Base-by-base conservation (phyloP, 2,888 invertebrate species). In the Alloscopus bannaensis region DNA sequence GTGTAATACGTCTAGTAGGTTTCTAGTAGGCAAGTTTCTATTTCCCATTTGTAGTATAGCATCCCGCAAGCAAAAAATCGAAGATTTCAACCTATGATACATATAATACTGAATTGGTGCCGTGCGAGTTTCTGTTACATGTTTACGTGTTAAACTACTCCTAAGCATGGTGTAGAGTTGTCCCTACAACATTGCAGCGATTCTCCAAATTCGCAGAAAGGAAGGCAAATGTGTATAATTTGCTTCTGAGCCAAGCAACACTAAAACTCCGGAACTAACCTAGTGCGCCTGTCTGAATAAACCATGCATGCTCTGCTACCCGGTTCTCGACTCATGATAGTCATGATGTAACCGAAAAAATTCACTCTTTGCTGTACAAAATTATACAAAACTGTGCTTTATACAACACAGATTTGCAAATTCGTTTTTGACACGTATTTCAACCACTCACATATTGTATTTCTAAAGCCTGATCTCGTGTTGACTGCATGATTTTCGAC, bases 271-370 rank as follows among this genome's bases (percentile, higher is more conserved):
- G n/a, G n/a, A n/a, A n/a, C n/a, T n/a, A n/a, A n/a, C n/a, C n/a
- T n/a, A n/a, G 22, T 77, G 77, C 77, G 77, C 77, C 36, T 77
- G 77, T 47, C 45, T 62, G 69, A 59, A 66, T 31, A 22, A 31
- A 60, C 42, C 11, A 40, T 50, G n/a, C n/a, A n/a, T n/a, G n/a
- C n/a, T n/a, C n/a, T n/a, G 45, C 4, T 68, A 62, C 77, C 69
- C 69, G 69, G 68, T 77, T 69, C 50, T 69, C 26, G 42, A 50
- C 26, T 62, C 11, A 42, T 20, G 13, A 13, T 36, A 24, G 22
- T 28, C 3, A 20, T 16, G 26, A 55, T 26, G 3, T 6, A 26
- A 26, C 24, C 22, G 20, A 26, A 20, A n/a, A n/a, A n/a, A 26
- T 52, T 20, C 24, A 52, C 52, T 16, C 4, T 47, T n/a, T 47